Evolutionary conservation across 2,113 vertebrate species (phyloP), one percentile per base, ranked within the genome.

Genomic region (Amphiprion ocellaris): DNA sequence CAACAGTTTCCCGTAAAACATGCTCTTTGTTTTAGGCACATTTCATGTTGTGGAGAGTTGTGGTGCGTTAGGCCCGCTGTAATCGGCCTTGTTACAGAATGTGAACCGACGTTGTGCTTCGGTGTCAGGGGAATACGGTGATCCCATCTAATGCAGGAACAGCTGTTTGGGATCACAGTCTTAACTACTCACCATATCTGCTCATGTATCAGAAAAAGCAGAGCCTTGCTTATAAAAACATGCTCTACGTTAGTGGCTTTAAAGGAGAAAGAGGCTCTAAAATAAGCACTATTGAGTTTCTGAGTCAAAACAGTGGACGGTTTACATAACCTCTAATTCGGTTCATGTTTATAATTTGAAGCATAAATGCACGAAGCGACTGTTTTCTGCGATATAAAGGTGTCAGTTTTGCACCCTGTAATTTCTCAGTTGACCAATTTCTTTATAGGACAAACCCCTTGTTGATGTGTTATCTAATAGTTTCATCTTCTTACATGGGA

Each of bases 101-200:
- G 83, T 87, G 90, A 89, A 80, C 74, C 46, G 7, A 68, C 15
- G 30, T 81, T 82, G 77, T 90, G 84, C 61, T 85, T 78, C 54
- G 4, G 74, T 60, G 74, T 84, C 52, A 1, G 75, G 90, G 90
- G 89, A 92, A 92, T 90, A 84, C 67, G 46, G 77, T 94, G 86
- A 95, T 94, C 92, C 91, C 64, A 71, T 81, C 68, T 93, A 94
- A 92, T 90, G 83, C 90, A 76, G 84, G 80, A 89, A 89, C 94
- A 95, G 92, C 93, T 95, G 94, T 90, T 87, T 59, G 79, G 87
- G 91, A 92, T 95, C 88, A 92, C 63, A 50, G 83, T 88, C 86
- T 92, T 88, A 90, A 86, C 91, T 87, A 83, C 72, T 88, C 81
- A 76, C 84, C 83, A 77, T 90, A 89, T 93, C 87, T 85, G 83